phyloP scores from a whole-genome alignment of 2,113 vertebrate species.

The Ictalurus punctatus region DNA sequence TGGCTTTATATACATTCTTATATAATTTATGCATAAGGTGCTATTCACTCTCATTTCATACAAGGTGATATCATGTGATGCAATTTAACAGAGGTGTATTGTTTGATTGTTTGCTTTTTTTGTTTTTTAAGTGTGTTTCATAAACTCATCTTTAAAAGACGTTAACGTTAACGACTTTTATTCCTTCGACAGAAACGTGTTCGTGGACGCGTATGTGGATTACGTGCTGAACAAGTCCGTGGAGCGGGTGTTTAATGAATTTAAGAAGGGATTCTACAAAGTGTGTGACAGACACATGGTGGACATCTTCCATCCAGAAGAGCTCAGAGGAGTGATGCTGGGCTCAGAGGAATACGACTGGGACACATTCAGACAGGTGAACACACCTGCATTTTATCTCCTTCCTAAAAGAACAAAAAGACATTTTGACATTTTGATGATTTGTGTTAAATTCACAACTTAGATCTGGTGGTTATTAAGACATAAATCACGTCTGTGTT shows the following conservation, averaged over 20 bases:
- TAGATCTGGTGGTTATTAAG: not conserved
- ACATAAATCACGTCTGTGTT: not conserved
- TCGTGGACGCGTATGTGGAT: constrained; percentile 73
- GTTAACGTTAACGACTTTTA: not conserved
- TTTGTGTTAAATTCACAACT: not conserved
- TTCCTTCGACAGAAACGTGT: constrained; percentile 68
- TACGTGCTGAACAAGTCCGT: constrained; percentile 79
- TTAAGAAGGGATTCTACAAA: constrained; percentile 82
- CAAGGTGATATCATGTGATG: not conserved
- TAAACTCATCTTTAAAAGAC: not conserved
- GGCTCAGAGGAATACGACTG: constrained; percentile 79
- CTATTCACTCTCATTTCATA: not conserved
- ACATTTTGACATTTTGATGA: not conserved
- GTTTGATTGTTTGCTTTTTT: not conserved
- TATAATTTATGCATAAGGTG: not conserved
- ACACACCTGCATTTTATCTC: not conserved
- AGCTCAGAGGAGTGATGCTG: constrained; percentile 74
- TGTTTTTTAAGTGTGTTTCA: not conserved
- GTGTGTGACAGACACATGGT: constrained; percentile 70
- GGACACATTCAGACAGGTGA: constrained; percentile 77
- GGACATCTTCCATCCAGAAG: constrained; percentile 77
- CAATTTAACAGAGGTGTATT: not conserved
- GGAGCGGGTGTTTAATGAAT: constrained; percentile 70
- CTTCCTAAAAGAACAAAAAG: not conserved
- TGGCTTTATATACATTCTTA: too few relatives aligned